Evolutionary conservation across 2,113 vertebrate genomes (phyloP), one percentile per base, ranked within the genome.

Genomic region (Panthera leo): DNA sequence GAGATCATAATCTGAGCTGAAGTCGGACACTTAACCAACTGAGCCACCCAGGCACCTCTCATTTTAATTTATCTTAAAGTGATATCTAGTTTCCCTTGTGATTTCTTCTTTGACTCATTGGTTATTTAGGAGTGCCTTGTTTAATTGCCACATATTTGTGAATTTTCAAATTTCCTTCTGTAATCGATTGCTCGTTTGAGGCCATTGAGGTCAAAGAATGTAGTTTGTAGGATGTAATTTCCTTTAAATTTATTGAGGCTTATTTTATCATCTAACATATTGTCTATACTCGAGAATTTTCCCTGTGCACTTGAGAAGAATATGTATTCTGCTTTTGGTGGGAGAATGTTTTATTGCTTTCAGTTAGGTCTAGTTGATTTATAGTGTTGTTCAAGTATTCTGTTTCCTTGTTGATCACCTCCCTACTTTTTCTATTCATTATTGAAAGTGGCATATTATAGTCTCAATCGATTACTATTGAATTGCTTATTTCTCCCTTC

Each of bases 41-140:
- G 55, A 58, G 5, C 16, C 55, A 58, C 55, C 55, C 19, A 21
- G 58, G 58, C 19, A 61, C 21, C 21, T 21, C 58, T 83, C 36
- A 70, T 82, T 95, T 95, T 73, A 21, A 42, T 51, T 85, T 70
- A 86, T 39, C 4, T 63, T 91, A 70, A 91, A 86, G n/a, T 91
- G 16, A 70, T 82, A 36, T 73, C 55, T 75, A 23, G 45, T 83
- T 84, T 88, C 70, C 23, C 1, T 76, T 76, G 21, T 45, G 42
- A 65, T 53, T 39, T 55, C 63, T 61, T 61, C 25, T 91, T 91
- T 55, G n/a, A n/a, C 39, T 21, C 25, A 39, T 42, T 94, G n/a
- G 18, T 89, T 73, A 83, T 90, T 84, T 84, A 90, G 10, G n/a
- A 84, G 3, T 95, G 2, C 53, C 2, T 45, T 70, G 48, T 75